Percentiles rank a stretch among this genome's conserved stretches.
These are phyloP conservation scores for Seladonia tumulorum DNA, from an alignment of 2,888 invertebrate genomes.

Conservation along the genomic window DNA sequence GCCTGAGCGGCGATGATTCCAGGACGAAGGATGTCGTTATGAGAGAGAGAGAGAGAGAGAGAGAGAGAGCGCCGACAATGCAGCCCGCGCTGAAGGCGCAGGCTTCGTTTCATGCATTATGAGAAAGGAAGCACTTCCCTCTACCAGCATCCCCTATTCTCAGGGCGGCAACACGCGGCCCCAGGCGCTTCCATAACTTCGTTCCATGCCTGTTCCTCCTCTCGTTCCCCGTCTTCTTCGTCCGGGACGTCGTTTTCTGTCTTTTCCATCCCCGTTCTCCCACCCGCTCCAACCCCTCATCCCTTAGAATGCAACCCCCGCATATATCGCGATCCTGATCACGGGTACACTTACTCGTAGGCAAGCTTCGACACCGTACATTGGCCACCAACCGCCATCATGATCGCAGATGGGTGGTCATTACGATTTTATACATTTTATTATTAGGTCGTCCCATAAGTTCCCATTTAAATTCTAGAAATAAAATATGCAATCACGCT, in stretches of 20 bases:
- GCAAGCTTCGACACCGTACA: not conserved
- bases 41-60: too few relatives aligned
- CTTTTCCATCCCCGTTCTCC: slow-evolving; percentile 52
- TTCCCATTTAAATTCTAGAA: too few relatives aligned
- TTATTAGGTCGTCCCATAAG: too few relatives aligned
- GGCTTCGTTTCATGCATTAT: slow-evolving; percentile 68
- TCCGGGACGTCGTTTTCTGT: slow-evolving; percentile 38
- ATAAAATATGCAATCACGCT: too few relatives aligned
- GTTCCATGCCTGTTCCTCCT: slow-evolving; percentile 51
- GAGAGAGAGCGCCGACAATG: slow-evolving; percentile 47
- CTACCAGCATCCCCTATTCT: slow-evolving; percentile 60
- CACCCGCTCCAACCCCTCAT: slow-evolving; percentile 17
- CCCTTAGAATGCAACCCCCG: not conserved
- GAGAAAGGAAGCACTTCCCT: slow-evolving; percentile 61
- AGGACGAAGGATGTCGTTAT: slow-evolving; percentile 61
- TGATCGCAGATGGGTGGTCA: not conserved
- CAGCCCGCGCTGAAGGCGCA: slow-evolving; percentile 49
- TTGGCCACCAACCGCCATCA: not conserved
- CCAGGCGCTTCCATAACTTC: slow-evolving; percentile 69
- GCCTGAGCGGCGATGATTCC: slow-evolving; percentile 46
- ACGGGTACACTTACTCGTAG: slow-evolving; percentile 2
- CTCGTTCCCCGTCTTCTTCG: slow-evolving; percentile 7
- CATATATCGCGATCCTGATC: slow-evolving; percentile 17
- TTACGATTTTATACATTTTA: too few relatives aligned
- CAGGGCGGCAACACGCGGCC: slow-evolving; percentile 49